A percentile compares a stretch with the other conserved stretches of the same genome.
These are phyloP conservation scores for Cosmia trapezina DNA, from an alignment of 2,888 invertebrate genomes.

Conservation along the genomic window DNA sequence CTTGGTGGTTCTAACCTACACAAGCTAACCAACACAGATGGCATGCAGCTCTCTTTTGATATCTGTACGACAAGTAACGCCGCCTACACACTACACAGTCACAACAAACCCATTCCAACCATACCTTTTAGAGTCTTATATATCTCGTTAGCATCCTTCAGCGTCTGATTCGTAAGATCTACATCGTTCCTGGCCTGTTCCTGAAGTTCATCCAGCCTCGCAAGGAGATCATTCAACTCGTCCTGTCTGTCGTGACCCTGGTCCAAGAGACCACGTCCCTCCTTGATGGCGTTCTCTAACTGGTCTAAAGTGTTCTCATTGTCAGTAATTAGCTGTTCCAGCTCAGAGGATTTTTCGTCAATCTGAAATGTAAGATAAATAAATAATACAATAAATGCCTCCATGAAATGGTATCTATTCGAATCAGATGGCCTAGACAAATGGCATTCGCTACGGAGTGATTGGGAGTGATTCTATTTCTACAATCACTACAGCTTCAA, in stretches of 20 bases:
- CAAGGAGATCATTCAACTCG: slow-evolving; percentile 94
- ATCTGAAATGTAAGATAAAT: slow-evolving; percentile 83
- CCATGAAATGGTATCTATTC: not conserved
- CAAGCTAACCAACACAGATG: not conserved
- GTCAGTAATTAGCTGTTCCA: slow-evolving; percentile 88
- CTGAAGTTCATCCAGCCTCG: slow-evolving; percentile 94
- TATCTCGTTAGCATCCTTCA: slow-evolving; percentile 81
- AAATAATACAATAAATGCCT: not conserved
- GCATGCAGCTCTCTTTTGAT: not conserved
- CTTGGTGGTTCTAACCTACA: not conserved
- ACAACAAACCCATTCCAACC: not conserved
- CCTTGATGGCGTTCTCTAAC: slow-evolving; percentile 91
- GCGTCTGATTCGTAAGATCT: slow-evolving; percentile 92
- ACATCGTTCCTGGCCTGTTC: slow-evolving; percentile 96
- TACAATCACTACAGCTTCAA: too few relatives aligned
- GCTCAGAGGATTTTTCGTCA: slow-evolving; percentile 84
- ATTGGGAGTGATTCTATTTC: too few relatives aligned
- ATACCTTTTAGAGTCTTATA: slow-evolving; percentile 75
- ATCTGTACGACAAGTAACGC: not conserved
- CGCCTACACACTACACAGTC: not conserved
- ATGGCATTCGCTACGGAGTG: too few relatives aligned
- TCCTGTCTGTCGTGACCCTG: slow-evolving; percentile 91
- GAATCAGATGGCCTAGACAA: too few relatives aligned
- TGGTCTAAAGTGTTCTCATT: slow-evolving; percentile 91
- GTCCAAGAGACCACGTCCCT: slow-evolving; percentile 93